Conservation (phyloP, 2,888 invertebrate species). For the Shargacucullia verbasci region DNA sequence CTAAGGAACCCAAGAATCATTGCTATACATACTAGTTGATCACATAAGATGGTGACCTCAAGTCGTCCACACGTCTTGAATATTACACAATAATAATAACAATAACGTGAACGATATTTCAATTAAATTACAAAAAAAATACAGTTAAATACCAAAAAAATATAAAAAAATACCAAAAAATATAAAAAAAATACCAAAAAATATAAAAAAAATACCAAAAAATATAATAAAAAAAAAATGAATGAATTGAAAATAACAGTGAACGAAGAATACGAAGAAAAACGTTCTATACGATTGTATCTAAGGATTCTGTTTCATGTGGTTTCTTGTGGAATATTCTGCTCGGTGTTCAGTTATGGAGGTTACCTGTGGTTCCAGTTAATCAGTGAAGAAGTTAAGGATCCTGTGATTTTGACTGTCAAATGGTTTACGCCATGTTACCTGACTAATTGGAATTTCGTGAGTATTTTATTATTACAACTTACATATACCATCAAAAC, state of each 20-base stretch:
- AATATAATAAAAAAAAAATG: conserved; percentile 46
- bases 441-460: conserved; percentile 74
- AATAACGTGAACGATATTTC: background rate
- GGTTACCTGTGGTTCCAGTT: conserved; percentile 31
- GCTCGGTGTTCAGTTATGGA: conserved; percentile 15
- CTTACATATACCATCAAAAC: too few relatives aligned
- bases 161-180: conserved; percentile 3
- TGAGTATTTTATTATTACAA: too few relatives aligned
- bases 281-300: conserved; percentile 8
- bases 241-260: conserved; percentile 49
- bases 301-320: conserved; percentile 37
- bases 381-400: conserved; percentile 46
- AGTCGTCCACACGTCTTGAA: conserved; percentile 26
- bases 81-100: background rate
- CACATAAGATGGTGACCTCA: conserved; percentile 45
- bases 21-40: conserved; percentile 48
- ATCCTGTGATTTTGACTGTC: conserved; percentile 54
- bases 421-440: conserved; percentile 60
- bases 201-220: background rate
- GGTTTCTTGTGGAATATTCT: conserved; percentile 17
- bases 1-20: conserved; percentile 36
- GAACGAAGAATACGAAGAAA: conserved; percentile 10
- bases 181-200: background rate
- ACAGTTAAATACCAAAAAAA: conserved; percentile 1
- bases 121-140: conserved; percentile 5